Base-by-base conservation (phyloP, 2,797 vertebrate species). In the Gymnoscopelus braueri region DNA sequence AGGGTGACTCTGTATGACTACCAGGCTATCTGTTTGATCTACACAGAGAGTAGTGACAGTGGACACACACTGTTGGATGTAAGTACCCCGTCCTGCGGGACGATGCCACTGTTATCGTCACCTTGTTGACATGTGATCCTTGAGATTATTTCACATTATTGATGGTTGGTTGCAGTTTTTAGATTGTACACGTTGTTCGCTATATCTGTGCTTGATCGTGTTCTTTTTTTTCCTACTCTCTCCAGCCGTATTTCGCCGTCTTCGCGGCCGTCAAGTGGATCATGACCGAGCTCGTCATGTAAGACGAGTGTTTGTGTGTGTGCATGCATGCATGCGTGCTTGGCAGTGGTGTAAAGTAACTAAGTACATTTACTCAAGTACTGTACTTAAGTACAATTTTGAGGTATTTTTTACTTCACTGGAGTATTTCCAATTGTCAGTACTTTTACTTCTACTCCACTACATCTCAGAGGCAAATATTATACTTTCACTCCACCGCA, bases 211-310 rank as follows among this genome's bases (percentile, higher is more conserved):
- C 19, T 52, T 78, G 59, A 63, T 76, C 13, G 15, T 48, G 39
- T 70, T 63, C 47, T 63, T 69, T 55, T 48, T 23, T 60, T 19
- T 54, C 15, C 39, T 58, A 81, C 73, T 69, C 54, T 58, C 87
- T 78, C 54, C 82, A 99, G 98, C 98, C 97, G 60, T 99, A 98
- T 87, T 96, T 97, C 77, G 94, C 97, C 78, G 92, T 97, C 88
- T 94, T 97, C 82, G 95, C 96, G 51, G 95, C 94, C 62, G 88
- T 96, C 71, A 98, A 97, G 90, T 99, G 97, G 97, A 95, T 99
- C 88, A 92, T 98, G 90, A 97, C 96, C 11, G 96, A 99, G 87
- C 93, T 99, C 75, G 93, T 98, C 92, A 92, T 98, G 98, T 99
- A 96, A 98, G 98, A 93, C 87, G 57, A 74, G 79, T 75, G 52